phyloP scores from a whole-genome alignment of 1,140 invertebrate species.

The Heliothis subflexa region DNA sequence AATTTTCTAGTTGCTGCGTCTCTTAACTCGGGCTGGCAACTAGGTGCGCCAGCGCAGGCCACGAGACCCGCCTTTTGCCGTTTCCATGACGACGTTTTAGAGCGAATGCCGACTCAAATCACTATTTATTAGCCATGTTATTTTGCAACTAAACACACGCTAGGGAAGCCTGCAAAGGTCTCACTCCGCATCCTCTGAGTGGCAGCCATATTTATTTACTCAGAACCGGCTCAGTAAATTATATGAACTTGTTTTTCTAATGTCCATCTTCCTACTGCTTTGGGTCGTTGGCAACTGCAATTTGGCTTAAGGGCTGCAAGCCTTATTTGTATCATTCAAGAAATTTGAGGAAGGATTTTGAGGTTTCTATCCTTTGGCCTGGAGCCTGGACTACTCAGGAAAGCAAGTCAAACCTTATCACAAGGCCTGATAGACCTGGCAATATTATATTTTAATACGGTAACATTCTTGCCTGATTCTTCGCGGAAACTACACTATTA shows the following conservation, averaged over 20 bases:
- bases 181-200: slow-evolving; percentile 37
- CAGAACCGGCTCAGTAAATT: slow-evolving; percentile 22
- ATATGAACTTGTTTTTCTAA: slow-evolving; percentile 36
- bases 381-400: too few relatives aligned
- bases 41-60: slow-evolving; percentile 56
- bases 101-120: slow-evolving; percentile 72
- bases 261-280: background rate
- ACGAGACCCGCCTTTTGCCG: slow-evolving; percentile 65
- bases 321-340: too few relatives aligned
- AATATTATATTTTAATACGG: too few relatives aligned
- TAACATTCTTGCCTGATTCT: too few relatives aligned
- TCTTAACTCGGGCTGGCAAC: slow-evolving; percentile 12
- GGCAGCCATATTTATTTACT: slow-evolving; percentile 18
- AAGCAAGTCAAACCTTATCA: too few relatives aligned
- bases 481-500: too few relatives aligned
- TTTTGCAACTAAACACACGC: slow-evolving; percentile 63
- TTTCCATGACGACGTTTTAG: slow-evolving; percentile 69
- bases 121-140: slow-evolving; percentile 75
- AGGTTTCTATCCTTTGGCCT: too few relatives aligned
- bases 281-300: slow-evolving; percentile 1
- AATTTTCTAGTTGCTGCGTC: slow-evolving; percentile 6
- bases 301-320: background rate
- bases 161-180: slow-evolving; percentile 41
- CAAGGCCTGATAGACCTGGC: too few relatives aligned
- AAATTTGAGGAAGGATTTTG: too few relatives aligned